Percentiles rank a stretch among this genome's conserved stretches.
phyloP scores from a whole-genome alignment of 2,888 invertebrate genomes.

The Tinea pellionella region DNA sequence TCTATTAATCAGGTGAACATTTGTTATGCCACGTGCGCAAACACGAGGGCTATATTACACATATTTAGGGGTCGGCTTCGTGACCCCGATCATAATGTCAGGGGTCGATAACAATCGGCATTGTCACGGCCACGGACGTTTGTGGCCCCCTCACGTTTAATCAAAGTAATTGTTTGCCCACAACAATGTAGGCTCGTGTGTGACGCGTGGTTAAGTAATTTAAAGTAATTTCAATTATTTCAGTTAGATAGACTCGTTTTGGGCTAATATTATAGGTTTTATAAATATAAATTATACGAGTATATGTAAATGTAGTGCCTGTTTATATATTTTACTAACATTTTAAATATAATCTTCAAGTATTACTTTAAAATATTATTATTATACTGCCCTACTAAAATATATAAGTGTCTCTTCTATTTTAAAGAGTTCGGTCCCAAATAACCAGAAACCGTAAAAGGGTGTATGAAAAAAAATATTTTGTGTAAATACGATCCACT shows the following conservation, averaged over 20 bases:
- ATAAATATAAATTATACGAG: too few relatives aligned
- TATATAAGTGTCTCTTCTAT: background rate
- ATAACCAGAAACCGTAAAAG: constrained; percentile 2
- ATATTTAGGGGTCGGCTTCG: constrained; percentile 31
- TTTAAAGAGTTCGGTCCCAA: constrained; percentile 1
- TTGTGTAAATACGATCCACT: constrained; percentile 11
- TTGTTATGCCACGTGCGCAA: constrained; percentile 32
- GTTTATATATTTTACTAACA: too few relatives aligned
- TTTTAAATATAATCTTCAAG: background rate
- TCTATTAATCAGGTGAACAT: constrained; percentile 22
- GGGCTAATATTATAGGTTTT: too few relatives aligned
- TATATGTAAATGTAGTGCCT: too few relatives aligned
- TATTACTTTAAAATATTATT: background rate
- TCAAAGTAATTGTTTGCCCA: constrained; percentile 30
- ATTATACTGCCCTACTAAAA: background rate
- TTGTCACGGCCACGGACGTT: constrained; percentile 29
- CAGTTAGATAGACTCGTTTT: too few relatives aligned
- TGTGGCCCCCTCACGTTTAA: background rate
- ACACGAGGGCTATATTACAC: constrained; percentile 15
- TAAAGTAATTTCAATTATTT: constrained; percentile 17
- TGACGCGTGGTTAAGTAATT: constrained; percentile 41
- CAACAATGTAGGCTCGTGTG: constrained; percentile 39
- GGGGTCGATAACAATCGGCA: constrained; percentile 47
- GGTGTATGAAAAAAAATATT: constrained; percentile 10
- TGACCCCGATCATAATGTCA: constrained; percentile 34